Percentiles rank a stretch among this genome's conserved stretches.
Conservation (phyloP, 2,113 vertebrate species). For the Odobenus rosmarus region DNA sequence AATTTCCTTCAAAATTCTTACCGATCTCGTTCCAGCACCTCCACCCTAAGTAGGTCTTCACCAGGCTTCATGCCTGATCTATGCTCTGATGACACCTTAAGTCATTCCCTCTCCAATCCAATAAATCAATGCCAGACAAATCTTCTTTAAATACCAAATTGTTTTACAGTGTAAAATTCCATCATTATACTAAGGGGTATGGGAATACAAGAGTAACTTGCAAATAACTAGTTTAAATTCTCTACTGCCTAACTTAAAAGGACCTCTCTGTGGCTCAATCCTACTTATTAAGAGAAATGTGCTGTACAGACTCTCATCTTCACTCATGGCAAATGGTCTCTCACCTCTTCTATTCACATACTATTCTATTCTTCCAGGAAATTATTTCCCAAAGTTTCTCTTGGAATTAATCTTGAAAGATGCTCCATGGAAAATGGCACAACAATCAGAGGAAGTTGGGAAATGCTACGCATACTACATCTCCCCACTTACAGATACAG, state of each 20-base stretch:
- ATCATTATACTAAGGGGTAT: not conserved
- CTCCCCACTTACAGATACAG: not conserved
- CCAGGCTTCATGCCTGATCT: not conserved
- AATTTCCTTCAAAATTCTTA: slow-evolving; percentile 28
- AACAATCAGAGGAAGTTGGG: not conserved
- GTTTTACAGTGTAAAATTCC: not conserved
- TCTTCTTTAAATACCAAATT: not conserved
- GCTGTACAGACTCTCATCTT: not conserved
- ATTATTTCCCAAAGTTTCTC: not conserved
- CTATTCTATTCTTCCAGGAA: not conserved
- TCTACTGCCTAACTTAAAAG: not conserved
- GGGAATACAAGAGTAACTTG: not conserved
- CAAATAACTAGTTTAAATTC: not conserved
- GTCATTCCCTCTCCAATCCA: not conserved
- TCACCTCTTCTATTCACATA: slow-evolving; percentile 6
- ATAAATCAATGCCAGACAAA: not conserved
- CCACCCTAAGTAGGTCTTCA: not conserved
- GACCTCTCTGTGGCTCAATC: not conserved
- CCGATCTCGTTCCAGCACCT: not conserved
- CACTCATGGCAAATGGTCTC: not conserved
- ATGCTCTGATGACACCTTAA: not conserved
- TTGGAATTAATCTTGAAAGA: slow-evolving; percentile 8
- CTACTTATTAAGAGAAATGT: slow-evolving; percentile 10
- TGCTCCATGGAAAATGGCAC: not conserved
- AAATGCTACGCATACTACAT: not conserved